Evolutionary conservation across 64 coral and sea anemone species (phyloP).

Genomic region (Montipora cactus): DNA sequence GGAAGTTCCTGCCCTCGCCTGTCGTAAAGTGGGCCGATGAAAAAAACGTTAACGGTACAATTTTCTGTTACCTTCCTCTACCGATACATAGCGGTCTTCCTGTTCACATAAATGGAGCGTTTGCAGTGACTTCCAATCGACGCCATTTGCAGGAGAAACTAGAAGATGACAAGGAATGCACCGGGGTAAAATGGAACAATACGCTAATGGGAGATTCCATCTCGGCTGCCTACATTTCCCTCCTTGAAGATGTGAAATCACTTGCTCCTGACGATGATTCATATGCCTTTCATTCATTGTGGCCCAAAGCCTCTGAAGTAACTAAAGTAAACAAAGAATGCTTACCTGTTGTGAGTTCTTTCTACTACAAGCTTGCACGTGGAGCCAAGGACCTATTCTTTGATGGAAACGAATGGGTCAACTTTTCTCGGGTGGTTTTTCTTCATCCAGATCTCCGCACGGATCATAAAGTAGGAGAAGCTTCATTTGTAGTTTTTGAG

Average conservation of each 20-base stretch:
- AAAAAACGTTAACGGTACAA: background rate
- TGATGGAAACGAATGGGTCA: background rate
- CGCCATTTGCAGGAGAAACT: conserved; percentile 65
- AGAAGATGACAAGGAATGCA: conserved; percentile 72
- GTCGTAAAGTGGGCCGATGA: background rate
- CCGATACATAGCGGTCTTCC: conserved; percentile 83
- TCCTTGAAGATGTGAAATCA: conserved; percentile 59
- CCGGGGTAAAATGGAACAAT: conserved; percentile 85
- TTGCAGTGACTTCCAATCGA: conserved; percentile 79
- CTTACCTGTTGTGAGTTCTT: background rate
- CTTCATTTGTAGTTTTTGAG: background rate
- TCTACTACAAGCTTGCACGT: background rate
- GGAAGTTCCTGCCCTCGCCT: conserved; percentile 44
- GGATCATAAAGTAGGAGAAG: background rate
- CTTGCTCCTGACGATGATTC: background rate
- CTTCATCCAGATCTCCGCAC: background rate
- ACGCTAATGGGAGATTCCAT: conserved; percentile 70
- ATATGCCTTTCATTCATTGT: background rate
- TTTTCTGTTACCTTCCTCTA: conserved; percentile 82
- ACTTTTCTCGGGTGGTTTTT: background rate
- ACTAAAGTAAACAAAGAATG: no score
- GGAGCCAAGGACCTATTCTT: background rate
- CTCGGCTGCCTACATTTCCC: conserved; percentile 56
- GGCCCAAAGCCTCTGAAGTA: background rate
- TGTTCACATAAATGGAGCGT: conserved; percentile 85